Evolutionary conservation across 2,888 invertebrate species (phyloP), one percentile per base, ranked within the genome.

Genomic region (Lithophane semibrunnea): DNA sequence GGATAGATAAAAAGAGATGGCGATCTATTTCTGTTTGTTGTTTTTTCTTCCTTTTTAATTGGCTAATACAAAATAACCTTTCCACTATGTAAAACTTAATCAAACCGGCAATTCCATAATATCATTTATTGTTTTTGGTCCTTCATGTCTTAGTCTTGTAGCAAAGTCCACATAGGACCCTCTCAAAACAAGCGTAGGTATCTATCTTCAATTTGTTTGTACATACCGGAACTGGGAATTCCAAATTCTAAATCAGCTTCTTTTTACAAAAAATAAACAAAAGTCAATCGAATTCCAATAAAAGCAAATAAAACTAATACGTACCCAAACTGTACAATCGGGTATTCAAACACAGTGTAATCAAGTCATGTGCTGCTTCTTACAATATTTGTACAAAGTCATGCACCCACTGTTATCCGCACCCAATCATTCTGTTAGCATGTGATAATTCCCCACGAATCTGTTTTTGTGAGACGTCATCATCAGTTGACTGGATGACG

Each of bases 331-430:
- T 83, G 21, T 49, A 79, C 88, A 91, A 92, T 92, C 92, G 77
- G 73, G 77, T 82, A 66, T 63, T 44, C 85, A 92, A 92, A 93
- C 86, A 91, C 83, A 85, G 80, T 83, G 86, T 85, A 87, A 84
- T 87, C 86, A 79, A 92, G 92, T 94, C 94, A 94, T 94, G 93
- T 93, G 94, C 91, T 73, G 64, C 73, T 73, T 74, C 74, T 76
- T 79, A 90, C 86, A 93, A 92, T 94, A 92, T 93, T 94, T 93
- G 89, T 65, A 77, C 71, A 90, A 81, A 92, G 92, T 93, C 92
- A 92, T 92, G 89, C 91, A 91, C 89, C 87, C 84, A 77, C 75
- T 80, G 88, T 71, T 77, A 80, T 84, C 69, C 77, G 70, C 56
- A 80, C 81, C 64, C 24, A 71, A 76, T 65, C 63, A 82, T 72